Base-by-base conservation (phyloP, 2,888 invertebrate species). In the Dolomedes plantarius region DNA sequence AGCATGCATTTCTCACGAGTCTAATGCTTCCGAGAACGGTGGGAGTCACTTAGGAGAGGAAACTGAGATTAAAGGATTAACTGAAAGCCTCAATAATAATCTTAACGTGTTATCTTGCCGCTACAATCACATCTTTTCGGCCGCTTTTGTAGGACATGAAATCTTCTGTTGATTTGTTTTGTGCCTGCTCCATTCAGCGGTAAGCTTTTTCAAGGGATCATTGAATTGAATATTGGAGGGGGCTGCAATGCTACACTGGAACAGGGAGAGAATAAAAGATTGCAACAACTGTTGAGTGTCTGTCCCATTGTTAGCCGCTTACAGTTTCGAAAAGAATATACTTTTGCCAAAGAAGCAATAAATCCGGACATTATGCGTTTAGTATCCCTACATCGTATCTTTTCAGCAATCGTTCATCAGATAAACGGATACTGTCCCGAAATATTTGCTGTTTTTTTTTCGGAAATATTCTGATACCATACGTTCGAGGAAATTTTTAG, bases 21-120 rank as follows among this genome's bases (percentile, higher is more conserved):
- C 28, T 72, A 74, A 74, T 74, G 7, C 62, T 46, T 23, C 46
- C 69, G 9, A 46, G 68, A 23, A 29, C 29, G 1, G 32, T 50
- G 27, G 16, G 76, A 83, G 83, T 75, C 77, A 77, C 77, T 77
- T 77, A 77, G 71, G 67, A 56, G 73, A 65, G 83, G 73, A 77
- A 73, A 56, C 67, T 77, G 56, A 77, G 83, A 83, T 83, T 83
- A 83, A 77, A 72, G 77, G 77, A 77, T 83, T 83, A 83, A 23
- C 50, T 71, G 76, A 76, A 76, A 76, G 76, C 71, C 68, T 32
- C 62, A 36, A 32, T 50, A 29, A 41, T 77, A 83, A 82, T 73
- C 83, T 83, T 32, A 73, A 67, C 73, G 50, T 73, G 73, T 46
- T 39, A 83, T 83, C 77, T 73, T 50, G 83, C 77, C 77, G 83